phyloP scores from a whole-genome alignment of 2,888 invertebrate species.

The Pemphredon lugubris region DNA sequence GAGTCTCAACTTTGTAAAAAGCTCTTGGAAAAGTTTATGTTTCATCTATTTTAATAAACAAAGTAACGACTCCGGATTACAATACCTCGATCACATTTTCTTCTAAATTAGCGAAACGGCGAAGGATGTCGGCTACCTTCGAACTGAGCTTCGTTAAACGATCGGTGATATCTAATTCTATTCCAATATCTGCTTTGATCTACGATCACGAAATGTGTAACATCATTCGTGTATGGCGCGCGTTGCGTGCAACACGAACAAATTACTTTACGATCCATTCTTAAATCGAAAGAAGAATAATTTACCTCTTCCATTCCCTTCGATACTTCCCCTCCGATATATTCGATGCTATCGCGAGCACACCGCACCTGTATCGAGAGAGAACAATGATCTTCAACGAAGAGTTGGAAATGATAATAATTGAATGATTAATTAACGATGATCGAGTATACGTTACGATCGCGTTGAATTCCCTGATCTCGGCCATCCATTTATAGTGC shows the following conservation, averaged over 20 bases:
- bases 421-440: no score
- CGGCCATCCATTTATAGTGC: slow-evolving; percentile 68
- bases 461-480: slow-evolving; percentile 67
- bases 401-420: no score
- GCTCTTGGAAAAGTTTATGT: no score
- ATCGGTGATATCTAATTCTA: slow-evolving; percentile 72
- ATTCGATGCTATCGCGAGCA: slow-evolving; percentile 71
- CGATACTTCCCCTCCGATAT: slow-evolving; percentile 66
- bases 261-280: no score
- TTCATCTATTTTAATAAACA: no score
- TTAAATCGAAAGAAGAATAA: not conserved
- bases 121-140: slow-evolving; percentile 57
- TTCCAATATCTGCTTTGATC: slow-evolving; percentile 73
- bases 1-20: no score
- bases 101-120: slow-evolving; percentile 67
- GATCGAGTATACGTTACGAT: slow-evolving; percentile 61
- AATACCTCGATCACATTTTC: slow-evolving; percentile 75
- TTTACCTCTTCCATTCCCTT: slow-evolving; percentile 73
- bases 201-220: slow-evolving; percentile 22
- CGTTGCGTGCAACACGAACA: no score
- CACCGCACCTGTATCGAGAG: slow-evolving; percentile 65
- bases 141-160: slow-evolving; percentile 70
- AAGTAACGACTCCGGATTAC: no score
- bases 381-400: not conserved
- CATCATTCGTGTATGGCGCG: no score